Evolutionary conservation across 2,888 invertebrate species (phyloP).

Genomic region (Oeneis ivallda): DNA sequence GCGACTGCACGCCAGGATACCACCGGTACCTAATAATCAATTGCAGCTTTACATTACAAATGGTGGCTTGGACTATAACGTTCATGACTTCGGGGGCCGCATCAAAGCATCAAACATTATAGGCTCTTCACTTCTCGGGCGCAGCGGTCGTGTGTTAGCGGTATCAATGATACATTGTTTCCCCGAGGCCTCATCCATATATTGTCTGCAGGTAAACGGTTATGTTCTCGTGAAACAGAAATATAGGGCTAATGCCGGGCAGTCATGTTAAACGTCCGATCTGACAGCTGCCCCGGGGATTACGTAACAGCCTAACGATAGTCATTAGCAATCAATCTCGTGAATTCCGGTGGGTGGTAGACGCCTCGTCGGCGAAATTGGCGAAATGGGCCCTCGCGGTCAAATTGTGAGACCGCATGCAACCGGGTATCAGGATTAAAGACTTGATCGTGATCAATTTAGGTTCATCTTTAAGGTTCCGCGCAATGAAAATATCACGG

Average conservation of each 20-base stretch:
- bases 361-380: slow-evolving; percentile 47
- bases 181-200: slow-evolving; percentile 63
- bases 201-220: slow-evolving; percentile 63
- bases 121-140: slow-evolving; percentile 45
- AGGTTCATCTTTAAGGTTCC: slow-evolving; percentile 34
- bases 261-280: slow-evolving; percentile 42
- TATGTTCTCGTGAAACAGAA: slow-evolving; percentile 42
- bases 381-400: slow-evolving; percentile 67
- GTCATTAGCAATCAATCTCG: slow-evolving; percentile 77
- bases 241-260: slow-evolving; percentile 41
- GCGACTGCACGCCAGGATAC: slow-evolving; percentile 10
- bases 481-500: too few species aligned
- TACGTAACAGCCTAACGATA: slow-evolving; percentile 71
- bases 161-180: slow-evolving; percentile 60
- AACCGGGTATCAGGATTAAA: slow-evolving; percentile 38
- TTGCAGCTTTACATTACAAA: slow-evolving; percentile 28
- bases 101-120: slow-evolving; percentile 59
- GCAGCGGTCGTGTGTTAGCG: slow-evolving; percentile 55
- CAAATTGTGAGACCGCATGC: slow-evolving; percentile 44
- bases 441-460: slow-evolving; percentile 49
- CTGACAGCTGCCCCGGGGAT: slow-evolving; percentile 54
- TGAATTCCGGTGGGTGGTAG: slow-evolving; percentile 59
- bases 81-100: slow-evolving; percentile 54
- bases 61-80: slow-evolving; percentile 16
- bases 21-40: slow-evolving; percentile 20